Conservation (phyloP, 2,113 vertebrate species). For the Pelecanoides urinatrix region DNA sequence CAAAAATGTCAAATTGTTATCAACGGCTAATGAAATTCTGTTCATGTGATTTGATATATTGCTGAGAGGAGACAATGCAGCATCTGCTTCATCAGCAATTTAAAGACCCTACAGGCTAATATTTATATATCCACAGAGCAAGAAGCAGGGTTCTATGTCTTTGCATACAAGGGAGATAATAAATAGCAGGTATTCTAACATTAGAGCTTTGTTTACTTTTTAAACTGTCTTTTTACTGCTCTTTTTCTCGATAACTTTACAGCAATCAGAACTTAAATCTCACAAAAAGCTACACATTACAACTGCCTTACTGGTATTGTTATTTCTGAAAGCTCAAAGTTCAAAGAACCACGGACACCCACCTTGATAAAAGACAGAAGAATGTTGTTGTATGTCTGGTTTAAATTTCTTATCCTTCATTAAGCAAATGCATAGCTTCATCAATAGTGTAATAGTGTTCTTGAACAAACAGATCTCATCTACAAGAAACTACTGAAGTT, state of each 20-base stretch:
- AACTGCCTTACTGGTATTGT: not conserved
- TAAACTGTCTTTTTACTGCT: not conserved
- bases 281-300: not conserved
- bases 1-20: not conserved
- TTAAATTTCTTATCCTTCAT: constrained; percentile 14
- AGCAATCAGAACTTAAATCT: not conserved
- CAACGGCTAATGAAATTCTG: not conserved
- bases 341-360: not conserved
- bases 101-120: not conserved
- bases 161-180: not conserved
- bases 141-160: not conserved
- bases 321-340: constrained; percentile 3
- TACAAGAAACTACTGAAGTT: not conserved
- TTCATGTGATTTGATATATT: not conserved
- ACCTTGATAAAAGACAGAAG: not conserved
- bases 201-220: not conserved
- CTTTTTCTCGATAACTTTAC: not conserved
- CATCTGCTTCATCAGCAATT: not conserved
- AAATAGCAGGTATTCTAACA: not conserved
- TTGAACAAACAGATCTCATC: not conserved
- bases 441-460: not conserved
- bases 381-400: not conserved
- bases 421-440: not conserved
- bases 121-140: not conserved
- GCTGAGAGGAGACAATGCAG: not conserved